Conservation (phyloP, 2,888 invertebrate genomes). For the Agonopterix alstromeriana region DNA sequence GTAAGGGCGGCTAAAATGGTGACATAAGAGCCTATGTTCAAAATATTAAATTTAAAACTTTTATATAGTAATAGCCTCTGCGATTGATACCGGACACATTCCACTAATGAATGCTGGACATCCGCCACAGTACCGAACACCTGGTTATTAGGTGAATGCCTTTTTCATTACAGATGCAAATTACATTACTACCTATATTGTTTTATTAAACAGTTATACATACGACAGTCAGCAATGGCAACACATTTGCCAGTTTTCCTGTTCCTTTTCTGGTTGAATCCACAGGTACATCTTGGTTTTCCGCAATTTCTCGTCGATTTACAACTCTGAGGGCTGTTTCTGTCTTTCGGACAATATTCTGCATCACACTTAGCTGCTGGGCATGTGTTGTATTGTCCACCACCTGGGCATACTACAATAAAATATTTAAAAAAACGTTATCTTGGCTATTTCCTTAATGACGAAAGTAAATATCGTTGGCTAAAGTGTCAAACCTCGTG, state of each 20-base stretch:
- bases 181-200: too few species aligned
- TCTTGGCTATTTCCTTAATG: not conserved
- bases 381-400: slow-evolving; percentile 11
- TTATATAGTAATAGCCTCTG: too few species aligned
- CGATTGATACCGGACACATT: too few species aligned
- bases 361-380: slow-evolving; percentile 15
- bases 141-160: too few species aligned
- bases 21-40: too few species aligned
- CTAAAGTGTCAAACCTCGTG: too few species aligned
- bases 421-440: not conserved
- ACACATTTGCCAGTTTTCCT: slow-evolving; percentile 18
- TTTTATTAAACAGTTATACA: slow-evolving; percentile 1
- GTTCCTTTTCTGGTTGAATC: slow-evolving; percentile 13
- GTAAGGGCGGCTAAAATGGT: too few species aligned
- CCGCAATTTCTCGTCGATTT: slow-evolving; percentile 12
- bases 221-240: slow-evolving; percentile 11
- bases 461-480: too few species aligned
- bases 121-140: too few species aligned
- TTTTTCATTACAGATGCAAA: too few species aligned
- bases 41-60: too few species aligned
- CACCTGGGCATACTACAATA: slow-evolving; percentile 12
- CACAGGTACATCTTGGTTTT: slow-evolving; percentile 18
- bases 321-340: slow-evolving; percentile 12
- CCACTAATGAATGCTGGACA: too few species aligned
- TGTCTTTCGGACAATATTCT: slow-evolving; percentile 16